Percentiles rank a stretch among this genome's conserved stretches.
Evolutionary conservation across 2,113 vertebrate genomes (phyloP).

Genomic region (Psittacula cyanocephala): DNA sequence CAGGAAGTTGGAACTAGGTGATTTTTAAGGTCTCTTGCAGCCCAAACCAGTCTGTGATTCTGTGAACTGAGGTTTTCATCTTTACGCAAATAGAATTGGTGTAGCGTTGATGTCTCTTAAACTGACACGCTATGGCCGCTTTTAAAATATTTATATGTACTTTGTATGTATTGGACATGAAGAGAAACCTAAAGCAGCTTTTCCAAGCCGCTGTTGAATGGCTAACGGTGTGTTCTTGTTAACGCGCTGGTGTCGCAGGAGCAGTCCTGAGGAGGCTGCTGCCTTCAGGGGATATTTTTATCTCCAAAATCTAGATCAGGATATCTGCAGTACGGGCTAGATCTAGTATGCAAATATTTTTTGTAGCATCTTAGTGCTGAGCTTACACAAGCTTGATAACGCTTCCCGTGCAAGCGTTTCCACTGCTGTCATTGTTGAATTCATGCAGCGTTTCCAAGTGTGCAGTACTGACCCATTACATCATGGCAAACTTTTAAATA

Average conservation of each 20-base stretch:
- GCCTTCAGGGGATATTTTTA: not conserved
- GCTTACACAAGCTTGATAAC: not conserved
- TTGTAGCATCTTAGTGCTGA: not conserved
- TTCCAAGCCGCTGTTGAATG: not conserved
- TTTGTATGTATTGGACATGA: accelerated
- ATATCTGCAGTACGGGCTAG: not conserved
- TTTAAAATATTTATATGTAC: no score
- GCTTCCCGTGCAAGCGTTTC: not conserved
- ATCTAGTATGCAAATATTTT: not conserved
- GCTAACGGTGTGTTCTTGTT: not conserved
- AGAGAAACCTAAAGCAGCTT: not conserved
- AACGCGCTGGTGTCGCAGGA: not conserved
- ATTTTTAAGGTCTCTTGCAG: not conserved
- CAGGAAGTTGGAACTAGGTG: not conserved
- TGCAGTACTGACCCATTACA: not conserved
- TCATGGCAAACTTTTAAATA: conserved; percentile 19
- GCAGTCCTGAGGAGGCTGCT: not conserved
- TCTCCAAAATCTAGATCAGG: conserved; percentile 14
- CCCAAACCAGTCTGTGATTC: not conserved
- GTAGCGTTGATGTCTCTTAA: not conserved
- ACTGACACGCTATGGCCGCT: accelerated
- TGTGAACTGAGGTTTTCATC: not conserved
- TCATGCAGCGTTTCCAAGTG: not conserved
- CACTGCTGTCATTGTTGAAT: not conserved
- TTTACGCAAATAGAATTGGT: not conserved